phyloP scores from a whole-genome alignment of 2,113 vertebrate species.

The Aplodontia rufa region DNA sequence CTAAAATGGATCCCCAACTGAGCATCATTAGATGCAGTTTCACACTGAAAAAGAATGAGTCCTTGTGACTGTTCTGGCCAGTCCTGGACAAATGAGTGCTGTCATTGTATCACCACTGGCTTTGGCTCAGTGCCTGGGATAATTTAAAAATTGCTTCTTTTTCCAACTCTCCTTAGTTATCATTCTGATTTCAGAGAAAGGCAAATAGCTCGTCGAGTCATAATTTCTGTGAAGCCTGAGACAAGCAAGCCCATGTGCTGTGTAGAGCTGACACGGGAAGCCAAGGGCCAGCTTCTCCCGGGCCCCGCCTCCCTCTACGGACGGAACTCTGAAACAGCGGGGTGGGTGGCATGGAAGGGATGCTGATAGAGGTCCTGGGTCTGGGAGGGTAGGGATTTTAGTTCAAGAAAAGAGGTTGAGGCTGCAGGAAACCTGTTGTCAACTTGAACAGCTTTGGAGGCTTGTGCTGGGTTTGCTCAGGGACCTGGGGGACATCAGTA shows the following conservation, averaged over 20 bases:
- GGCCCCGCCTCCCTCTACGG: background rate
- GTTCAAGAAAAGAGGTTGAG: background rate
- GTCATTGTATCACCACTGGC: slow-evolving; percentile 16
- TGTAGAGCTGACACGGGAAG: slow-evolving; percentile 33
- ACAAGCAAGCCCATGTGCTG: background rate
- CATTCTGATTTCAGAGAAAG: slow-evolving; percentile 74
- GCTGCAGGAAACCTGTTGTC: background rate
- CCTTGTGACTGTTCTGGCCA: background rate
- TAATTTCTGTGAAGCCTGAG: slow-evolving; percentile 73
- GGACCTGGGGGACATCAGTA: background rate
- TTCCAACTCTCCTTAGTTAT: slow-evolving; percentile 63
- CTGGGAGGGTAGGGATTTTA: background rate
- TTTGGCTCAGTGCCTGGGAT: slow-evolving; percentile 47
- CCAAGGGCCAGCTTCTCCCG: slow-evolving; percentile 48
- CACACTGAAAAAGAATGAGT: background rate
- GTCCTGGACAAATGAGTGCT: slow-evolving; percentile 53
- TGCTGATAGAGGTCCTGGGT: background rate
- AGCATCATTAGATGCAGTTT: background rate
- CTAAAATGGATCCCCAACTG: background rate
- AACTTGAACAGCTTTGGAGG: background rate
- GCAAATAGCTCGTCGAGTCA: slow-evolving; percentile 62
- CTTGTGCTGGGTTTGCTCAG: accelerated
- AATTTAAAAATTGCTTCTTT: slow-evolving; percentile 73
- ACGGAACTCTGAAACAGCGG: background rate
- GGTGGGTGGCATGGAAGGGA: background rate